Evolutionary conservation across 2,888 invertebrate species (phyloP).

Genomic region (Hypolimnas misippus): DNA sequence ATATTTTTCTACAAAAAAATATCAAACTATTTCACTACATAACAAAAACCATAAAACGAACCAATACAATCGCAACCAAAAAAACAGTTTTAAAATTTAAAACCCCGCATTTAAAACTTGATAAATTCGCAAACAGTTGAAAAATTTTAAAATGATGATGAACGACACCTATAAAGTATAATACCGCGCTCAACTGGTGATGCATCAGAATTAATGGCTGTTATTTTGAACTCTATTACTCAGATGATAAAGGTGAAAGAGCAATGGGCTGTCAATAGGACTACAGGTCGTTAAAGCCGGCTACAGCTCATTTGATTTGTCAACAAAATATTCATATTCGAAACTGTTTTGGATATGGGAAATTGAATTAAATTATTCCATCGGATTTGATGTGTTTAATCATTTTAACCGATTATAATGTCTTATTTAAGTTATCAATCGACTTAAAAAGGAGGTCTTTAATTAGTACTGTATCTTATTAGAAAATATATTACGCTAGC

Average conservation of each 20-base stretch:
- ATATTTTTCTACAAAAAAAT: no score
- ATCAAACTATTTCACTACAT: no score
- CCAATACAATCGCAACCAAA: neutral
- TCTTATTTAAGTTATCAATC: no score
- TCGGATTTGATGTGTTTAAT: no score
- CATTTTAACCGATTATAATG: no score
- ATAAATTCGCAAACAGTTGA: constrained; percentile 17
- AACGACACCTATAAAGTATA: constrained; percentile 16
- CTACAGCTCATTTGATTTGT: constrained; percentile 11
- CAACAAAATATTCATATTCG: constrained; percentile 1
- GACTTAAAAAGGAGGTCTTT: no score
- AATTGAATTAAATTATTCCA: neutral
- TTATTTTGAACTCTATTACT: neutral
- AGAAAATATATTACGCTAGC: no score
- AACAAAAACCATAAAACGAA: no score
- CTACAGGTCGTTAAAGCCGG: constrained; percentile 5
- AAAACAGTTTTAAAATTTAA: neutral
- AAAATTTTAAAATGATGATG: constrained; percentile 26
- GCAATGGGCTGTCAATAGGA: neutral
- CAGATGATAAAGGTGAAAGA: neutral
- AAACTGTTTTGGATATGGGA: neutral
- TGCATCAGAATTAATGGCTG: neutral
- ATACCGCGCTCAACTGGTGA: constrained; percentile 5
- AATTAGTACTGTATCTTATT: no score
- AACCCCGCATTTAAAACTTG: constrained; percentile 5